Evolutionary conservation across 1,140 invertebrate genomes (phyloP), one percentile per base, ranked within the genome.

Genomic region (Listronotus bonariensis): DNA sequence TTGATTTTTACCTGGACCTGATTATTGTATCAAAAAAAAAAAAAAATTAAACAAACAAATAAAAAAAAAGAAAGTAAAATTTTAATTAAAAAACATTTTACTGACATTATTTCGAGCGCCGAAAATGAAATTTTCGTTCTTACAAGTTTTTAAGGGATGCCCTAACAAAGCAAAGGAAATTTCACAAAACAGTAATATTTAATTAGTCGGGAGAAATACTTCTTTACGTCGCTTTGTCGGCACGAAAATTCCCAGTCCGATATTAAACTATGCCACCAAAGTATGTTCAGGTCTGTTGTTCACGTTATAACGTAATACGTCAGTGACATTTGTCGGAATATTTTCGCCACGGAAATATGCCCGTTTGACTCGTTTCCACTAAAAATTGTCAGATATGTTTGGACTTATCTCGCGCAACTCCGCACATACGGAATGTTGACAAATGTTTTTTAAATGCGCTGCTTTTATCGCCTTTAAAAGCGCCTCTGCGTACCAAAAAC

Each of bases 231-330:
- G 53, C 74, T 74, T 74, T 76, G 72, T 74, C 74, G 74, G 74
- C 70, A 49, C 43, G 57, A 65, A 65, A 60, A 65, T 72, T 70
- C 67, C 53, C 61, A 65, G 65, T 63, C 66, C 66, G 65, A 73
- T 75, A 76, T 76, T 75, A 74, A 76, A 76, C 75, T 75, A 75
- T 76, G 75, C 73, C 75, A 76, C 55, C 67, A 67, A 73, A 73
- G 72, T 76, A 76, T 76, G 74, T 74, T 69, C 61, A 62, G 42
- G 46, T 68, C 71, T 62, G 69, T 60, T 68, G 56, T 65, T 71
- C 53, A 60, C 52, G 57, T 67, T 74, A 75, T 75, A 74, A 67
- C 70, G 69, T 74, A 75, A 75, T 74, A 75, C 74, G 65, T 74
- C 71, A 75, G 74, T 76, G 74, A 76, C 74, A 76, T 76, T 74